A percentile compares a stretch with the other conserved stretches of the same genome.
These are phyloP conservation scores for Pangasianodon gigas DNA, from an alignment of 2,113 vertebrate genomes.

Conservation along the genomic window DNA sequence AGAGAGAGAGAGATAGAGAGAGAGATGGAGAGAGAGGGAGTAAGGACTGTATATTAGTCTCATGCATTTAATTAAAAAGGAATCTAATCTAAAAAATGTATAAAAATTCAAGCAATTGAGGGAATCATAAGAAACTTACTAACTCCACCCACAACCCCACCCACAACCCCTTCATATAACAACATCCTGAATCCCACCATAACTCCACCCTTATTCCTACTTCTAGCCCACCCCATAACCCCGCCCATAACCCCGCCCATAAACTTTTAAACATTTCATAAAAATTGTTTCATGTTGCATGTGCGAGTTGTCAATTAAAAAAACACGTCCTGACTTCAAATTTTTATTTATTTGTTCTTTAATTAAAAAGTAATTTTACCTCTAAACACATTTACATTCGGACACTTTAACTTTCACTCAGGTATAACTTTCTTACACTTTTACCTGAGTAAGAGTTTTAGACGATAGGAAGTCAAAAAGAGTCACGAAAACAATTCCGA, in stretches of 20 bases:
- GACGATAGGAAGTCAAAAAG: too few relatives aligned
- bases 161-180: not conserved
- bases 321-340: too few relatives aligned
- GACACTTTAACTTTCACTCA: too few relatives aligned
- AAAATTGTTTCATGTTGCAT: not conserved
- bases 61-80: not conserved
- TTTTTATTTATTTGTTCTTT: too few relatives aligned
- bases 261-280: not conserved
- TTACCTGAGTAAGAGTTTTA: too few relatives aligned
- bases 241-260: not conserved
- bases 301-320: too few relatives aligned
- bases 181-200: not conserved
- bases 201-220: not conserved
- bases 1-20: not conserved
- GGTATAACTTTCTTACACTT: too few relatives aligned
- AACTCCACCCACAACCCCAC: not conserved
- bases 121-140: not conserved
- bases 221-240: not conserved
- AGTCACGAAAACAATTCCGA: too few relatives aligned
- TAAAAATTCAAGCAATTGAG: not conserved
- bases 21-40: too few relatives aligned
- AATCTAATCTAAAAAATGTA: not conserved
- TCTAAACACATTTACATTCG: too few relatives aligned
- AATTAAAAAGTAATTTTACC: too few relatives aligned
- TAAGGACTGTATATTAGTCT: not conserved